Conservation (phyloP, 23 tunicate species). For the Oikopleura dioica region DNA sequence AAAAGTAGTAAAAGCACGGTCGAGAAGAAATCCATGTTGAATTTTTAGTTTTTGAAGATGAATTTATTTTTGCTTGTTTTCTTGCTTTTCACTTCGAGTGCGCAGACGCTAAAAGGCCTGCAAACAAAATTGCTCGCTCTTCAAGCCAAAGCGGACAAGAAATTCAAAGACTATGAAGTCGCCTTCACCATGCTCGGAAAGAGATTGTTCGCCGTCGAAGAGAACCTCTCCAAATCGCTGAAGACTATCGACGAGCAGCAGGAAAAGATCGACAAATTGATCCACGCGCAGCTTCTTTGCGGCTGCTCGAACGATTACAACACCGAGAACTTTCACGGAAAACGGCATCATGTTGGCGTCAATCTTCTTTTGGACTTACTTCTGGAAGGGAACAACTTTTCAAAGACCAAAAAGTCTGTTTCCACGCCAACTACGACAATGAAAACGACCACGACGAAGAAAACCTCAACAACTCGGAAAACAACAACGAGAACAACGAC, state of each 20-base stretch:
- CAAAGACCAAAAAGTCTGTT: too few species aligned
- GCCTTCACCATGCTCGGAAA: background rate
- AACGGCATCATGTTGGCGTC: too few species aligned
- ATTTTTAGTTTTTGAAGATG: too few species aligned
- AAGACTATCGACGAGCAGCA: background rate
- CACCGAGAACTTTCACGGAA: too few species aligned
- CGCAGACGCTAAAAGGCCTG: too few species aligned
- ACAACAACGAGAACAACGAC: constrained; percentile 5
- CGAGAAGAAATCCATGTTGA: too few species aligned
- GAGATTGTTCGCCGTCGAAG: background rate
- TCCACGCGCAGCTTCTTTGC: background rate
- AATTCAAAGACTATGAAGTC: background rate
- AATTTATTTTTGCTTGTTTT: too few species aligned
- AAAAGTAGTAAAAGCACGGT: too few species aligned
- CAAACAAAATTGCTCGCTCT: background rate
- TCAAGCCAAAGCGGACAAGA: background rate
- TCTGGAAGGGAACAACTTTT: too few species aligned
- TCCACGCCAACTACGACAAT: background rate
- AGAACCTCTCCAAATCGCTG: background rate
- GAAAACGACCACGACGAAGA: background rate
- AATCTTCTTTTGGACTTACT: too few species aligned
- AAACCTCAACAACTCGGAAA: background rate
- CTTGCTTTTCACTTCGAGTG: too few species aligned
- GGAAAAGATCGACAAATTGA: background rate
- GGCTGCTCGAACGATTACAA: too few species aligned